A percentile compares a stretch with the other conserved stretches of the same genome.
phyloP scores from a whole-genome alignment of 1,140 invertebrate species.

The Maconellicoccus hirsutus region DNA sequence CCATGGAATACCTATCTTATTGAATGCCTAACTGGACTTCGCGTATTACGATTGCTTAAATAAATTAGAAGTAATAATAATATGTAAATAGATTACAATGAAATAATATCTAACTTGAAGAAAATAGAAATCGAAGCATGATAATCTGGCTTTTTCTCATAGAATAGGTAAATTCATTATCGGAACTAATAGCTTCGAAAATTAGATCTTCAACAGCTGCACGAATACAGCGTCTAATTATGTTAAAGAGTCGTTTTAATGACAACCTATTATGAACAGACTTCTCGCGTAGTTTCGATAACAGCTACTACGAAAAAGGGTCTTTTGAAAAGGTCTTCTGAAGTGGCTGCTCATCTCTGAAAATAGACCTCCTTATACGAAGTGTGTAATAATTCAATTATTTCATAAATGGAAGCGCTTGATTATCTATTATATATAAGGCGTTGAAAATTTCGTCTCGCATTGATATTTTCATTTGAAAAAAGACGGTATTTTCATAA shows the following conservation, averaged over 20 bases:
- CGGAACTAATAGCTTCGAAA: conserved; percentile 8
- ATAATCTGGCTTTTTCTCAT: not conserved
- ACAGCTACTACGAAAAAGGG: conserved; percentile 1
- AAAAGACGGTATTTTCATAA: too few relatives aligned
- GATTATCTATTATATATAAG: not conserved
- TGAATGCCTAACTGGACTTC: too few relatives aligned
- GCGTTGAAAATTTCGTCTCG: not conserved
- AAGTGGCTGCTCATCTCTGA: conserved; percentile 2
- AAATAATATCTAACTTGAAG: not conserved
- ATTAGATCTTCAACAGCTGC: conserved; percentile 2
- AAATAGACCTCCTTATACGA: not conserved
- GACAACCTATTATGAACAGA: conserved; percentile 8
- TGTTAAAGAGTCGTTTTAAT: conserved; percentile 9
- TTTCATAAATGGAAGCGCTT: conserved; percentile 8
- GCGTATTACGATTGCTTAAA: too few relatives aligned
- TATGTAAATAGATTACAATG: too few relatives aligned
- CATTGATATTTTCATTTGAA: not conserved
- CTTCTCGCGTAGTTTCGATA: not conserved
- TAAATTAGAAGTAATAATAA: not conserved
- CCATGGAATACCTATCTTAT: too few relatives aligned
- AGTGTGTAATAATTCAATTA: conserved; percentile 5
- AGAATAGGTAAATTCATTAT: not conserved
- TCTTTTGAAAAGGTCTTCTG: not conserved
- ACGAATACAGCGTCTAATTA: not conserved
- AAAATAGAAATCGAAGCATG: not conserved